phyloP scores from a whole-genome alignment of 2,888 invertebrate genomes.

The Limnephilus marmoratus region DNA sequence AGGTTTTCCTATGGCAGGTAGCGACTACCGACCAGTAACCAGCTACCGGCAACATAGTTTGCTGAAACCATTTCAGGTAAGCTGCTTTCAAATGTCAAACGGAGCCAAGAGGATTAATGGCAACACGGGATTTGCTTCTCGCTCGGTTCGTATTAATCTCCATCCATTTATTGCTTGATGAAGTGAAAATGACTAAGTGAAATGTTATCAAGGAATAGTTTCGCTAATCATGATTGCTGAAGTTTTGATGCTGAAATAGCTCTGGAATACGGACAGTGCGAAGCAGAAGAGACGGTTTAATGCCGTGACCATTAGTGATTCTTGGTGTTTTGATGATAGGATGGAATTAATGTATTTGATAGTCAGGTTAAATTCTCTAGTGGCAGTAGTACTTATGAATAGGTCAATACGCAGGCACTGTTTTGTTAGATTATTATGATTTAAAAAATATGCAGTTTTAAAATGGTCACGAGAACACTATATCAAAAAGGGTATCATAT shows the following conservation, averaged over 20 bases:
- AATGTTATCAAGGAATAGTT: conserved; percentile 38
- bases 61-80: conserved; percentile 33
- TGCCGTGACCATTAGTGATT: not conserved
- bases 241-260: conserved; percentile 30
- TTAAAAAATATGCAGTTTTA: too few relatives aligned
- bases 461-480: too few relatives aligned
- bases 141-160: conserved; percentile 25
- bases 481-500: too few relatives aligned
- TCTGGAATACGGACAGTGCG: not conserved
- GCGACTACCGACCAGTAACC: not conserved
- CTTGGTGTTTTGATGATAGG: not conserved
- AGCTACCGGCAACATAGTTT: not conserved
- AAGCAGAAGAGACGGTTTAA: not conserved
- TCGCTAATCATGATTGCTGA: not conserved
- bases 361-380: not conserved
- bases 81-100: conserved; percentile 45
- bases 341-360: not conserved
- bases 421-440: too few relatives aligned
- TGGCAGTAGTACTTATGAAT: not conserved
- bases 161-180: conserved; percentile 39
- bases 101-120: conserved; percentile 33
- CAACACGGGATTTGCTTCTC: not conserved
- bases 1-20: not conserved
- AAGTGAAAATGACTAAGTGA: conserved; percentile 11
- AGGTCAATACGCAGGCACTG: not conserved